A percentile compares a stretch with the other conserved stretches of the same genome.
Evolutionary conservation across 2,888 invertebrate genomes (phyloP).

Genomic region (Tetrapedia diversipes): DNA sequence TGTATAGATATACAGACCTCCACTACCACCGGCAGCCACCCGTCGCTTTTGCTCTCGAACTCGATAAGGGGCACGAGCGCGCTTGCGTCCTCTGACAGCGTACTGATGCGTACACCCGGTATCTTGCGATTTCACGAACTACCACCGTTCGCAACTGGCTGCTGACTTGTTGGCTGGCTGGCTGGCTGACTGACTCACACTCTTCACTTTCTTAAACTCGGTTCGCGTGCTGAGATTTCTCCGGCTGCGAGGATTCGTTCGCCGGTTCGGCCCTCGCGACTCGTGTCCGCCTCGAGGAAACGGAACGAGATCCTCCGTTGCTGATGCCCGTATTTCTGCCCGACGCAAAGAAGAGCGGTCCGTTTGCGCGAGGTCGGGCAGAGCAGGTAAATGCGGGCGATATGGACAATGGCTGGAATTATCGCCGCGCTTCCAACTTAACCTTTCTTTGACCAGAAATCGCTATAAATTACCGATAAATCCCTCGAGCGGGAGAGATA

Average conservation of each 20-base stretch:
- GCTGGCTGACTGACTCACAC: conserved; percentile 46
- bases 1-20: conserved; percentile 33
- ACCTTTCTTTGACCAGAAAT: not conserved
- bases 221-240: conserved; percentile 64
- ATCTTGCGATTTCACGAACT: conserved; percentile 71
- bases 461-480: not conserved
- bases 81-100: conserved; percentile 74
- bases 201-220: conserved; percentile 57
- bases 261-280: not conserved
- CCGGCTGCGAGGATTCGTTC: conserved; percentile 12
- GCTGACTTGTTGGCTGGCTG: conserved; percentile 46
- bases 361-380: conserved; percentile 7
- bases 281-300: conserved; percentile 27
- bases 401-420: conserved; percentile 15
- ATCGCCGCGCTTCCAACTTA: conserved; percentile 2
- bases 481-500: not conserved
- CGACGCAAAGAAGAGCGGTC: no score
- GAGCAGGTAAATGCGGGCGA: conserved; percentile 19
- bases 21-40: conserved; percentile 62
- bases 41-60: conserved; percentile 79
- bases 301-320: conserved; percentile 10
- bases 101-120: conserved; percentile 64
- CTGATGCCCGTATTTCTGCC: not conserved
- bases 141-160: conserved; percentile 64
- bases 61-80: conserved; percentile 80